Percentiles rank a stretch among this genome's conserved stretches.
These are phyloP conservation scores for Hemitrygon akajei DNA, from an alignment of 2,797 vertebrate species.

Conservation along the genomic window DNA sequence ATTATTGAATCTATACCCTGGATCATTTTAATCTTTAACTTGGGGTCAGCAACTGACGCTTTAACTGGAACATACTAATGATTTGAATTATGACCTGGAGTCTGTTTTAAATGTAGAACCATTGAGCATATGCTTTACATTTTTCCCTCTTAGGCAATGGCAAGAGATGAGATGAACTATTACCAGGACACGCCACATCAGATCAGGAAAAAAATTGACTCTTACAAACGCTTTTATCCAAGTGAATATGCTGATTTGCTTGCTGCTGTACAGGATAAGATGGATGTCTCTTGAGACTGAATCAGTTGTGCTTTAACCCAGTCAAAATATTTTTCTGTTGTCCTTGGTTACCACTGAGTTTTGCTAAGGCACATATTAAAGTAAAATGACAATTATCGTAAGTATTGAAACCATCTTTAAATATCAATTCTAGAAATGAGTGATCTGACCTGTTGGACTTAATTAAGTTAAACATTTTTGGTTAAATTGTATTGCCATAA, in stretches of 20 bases:
- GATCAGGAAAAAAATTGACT: constrained; percentile 77
- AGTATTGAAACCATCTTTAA: neutral
- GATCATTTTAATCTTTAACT: neutral
- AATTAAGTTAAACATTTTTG: neutral
- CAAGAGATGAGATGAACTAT: constrained; percentile 88
- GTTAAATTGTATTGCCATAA: neutral
- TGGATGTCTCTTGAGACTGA: constrained; percentile 44
- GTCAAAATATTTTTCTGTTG: neutral
- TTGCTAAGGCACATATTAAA: neutral
- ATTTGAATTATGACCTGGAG: neutral
- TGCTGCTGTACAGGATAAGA: constrained; percentile 54
- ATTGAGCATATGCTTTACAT: neutral
- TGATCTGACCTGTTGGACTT: neutral
- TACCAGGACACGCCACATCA: constrained; percentile 94
- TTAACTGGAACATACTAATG: neutral
- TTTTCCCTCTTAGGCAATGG: constrained; percentile 76
- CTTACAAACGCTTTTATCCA: constrained; percentile 76
- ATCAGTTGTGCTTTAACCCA: neutral
- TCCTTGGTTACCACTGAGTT: neutral
- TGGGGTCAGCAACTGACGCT: neutral
- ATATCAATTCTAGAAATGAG: neutral
- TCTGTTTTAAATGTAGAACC: neutral
- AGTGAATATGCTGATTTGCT: constrained; percentile 65
- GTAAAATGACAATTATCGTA: neutral
- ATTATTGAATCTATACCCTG: neutral